Evolutionary conservation across 2,888 invertebrate genomes (phyloP).

Genomic region (Deilephila elpenor): DNA sequence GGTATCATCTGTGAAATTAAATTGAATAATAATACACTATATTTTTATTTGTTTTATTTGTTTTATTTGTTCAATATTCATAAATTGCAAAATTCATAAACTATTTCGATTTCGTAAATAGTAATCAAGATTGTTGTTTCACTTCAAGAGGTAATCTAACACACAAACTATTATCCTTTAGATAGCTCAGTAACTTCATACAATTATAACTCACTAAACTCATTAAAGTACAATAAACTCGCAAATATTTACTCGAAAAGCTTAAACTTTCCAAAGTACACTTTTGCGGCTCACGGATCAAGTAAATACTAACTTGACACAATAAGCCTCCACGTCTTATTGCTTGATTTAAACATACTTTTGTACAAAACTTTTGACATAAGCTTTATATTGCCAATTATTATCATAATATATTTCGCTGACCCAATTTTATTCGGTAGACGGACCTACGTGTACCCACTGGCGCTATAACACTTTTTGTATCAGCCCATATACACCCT

Average conservation of each 20-base stretch:
- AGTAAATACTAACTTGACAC: not conserved
- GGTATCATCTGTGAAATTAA: too few species aligned
- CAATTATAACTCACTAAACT: constrained; percentile 24
- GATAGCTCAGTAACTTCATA: not conserved
- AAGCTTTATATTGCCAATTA: not conserved
- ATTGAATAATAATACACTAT: too few species aligned
- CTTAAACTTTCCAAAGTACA: not conserved
- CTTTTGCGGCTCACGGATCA: not conserved
- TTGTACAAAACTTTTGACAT: not conserved
- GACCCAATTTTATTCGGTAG: too few species aligned
- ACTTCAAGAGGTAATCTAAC: not conserved
- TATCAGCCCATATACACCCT: too few species aligned
- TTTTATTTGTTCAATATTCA: too few species aligned
- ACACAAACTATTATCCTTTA: not conserved
- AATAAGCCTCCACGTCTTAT: not conserved
- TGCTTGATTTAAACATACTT: not conserved
- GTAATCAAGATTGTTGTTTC: not conserved
- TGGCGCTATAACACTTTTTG: too few species aligned
- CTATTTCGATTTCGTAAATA: too few species aligned
- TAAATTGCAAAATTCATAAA: too few species aligned
- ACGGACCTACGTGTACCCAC: too few species aligned
- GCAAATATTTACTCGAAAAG: constrained; percentile 19
- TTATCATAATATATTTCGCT: too few species aligned
- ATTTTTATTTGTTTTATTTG: too few species aligned
- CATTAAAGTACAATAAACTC: constrained; percentile 20